Conservation (phyloP, 2,888 invertebrate species). For the Frankliniella intonsa region DNA sequence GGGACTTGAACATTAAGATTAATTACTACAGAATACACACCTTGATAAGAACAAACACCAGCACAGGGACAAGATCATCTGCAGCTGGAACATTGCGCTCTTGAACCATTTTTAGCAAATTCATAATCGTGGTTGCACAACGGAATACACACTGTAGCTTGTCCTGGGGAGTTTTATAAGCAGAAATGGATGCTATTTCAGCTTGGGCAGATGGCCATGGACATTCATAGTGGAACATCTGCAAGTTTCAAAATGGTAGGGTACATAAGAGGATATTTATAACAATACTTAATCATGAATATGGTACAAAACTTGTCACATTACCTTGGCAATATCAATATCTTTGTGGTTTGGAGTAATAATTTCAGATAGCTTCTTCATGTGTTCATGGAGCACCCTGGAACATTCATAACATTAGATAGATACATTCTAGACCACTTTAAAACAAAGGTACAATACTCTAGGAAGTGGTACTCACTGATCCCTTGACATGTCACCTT, state of each 20-base stretch:
- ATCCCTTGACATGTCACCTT: conserved; percentile 88
- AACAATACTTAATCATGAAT: neutral
- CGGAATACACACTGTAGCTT: conserved; percentile 78
- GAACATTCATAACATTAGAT: conserved; percentile 36
- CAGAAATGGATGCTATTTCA: conserved; percentile 80
- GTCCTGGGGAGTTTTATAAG: conserved; percentile 85
- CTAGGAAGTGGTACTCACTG: conserved; percentile 56
- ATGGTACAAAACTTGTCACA: neutral
- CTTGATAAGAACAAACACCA: conserved; percentile 94
- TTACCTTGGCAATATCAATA: conserved; percentile 67
- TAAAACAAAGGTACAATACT: conserved; percentile 30
- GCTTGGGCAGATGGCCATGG: conserved; percentile 95
- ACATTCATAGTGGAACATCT: conserved; percentile 79
- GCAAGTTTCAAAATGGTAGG: conserved; percentile 31
- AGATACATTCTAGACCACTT: conserved; percentile 28
- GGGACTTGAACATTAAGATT: neutral
- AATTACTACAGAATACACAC: conserved; percentile 48
- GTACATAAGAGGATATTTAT: neutral
- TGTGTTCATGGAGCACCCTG: conserved; percentile 83
- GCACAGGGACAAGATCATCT: conserved; percentile 93
- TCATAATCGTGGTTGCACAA: conserved; percentile 90
- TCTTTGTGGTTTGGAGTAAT: conserved; percentile 77
- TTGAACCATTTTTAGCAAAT: conserved; percentile 81
- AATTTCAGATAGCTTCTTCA: conserved; percentile 69
- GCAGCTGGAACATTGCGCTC: conserved; percentile 74